Base-by-base conservation (phyloP, 2,888 invertebrate genomes). In the Plagodis pulveraria region DNA sequence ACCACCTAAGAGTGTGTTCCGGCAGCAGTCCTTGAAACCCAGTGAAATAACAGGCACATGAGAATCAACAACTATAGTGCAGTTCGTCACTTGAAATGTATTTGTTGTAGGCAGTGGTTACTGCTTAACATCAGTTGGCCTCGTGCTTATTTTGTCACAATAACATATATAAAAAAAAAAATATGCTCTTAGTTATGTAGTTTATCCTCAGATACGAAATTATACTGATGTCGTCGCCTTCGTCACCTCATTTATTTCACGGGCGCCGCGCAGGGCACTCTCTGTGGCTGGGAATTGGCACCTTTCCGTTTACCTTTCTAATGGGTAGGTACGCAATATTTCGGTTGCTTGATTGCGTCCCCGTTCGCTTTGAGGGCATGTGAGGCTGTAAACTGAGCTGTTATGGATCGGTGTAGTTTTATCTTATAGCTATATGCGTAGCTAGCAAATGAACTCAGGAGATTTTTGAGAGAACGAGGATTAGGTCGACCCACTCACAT, bases 271-370 rank as follows among this genome's bases (percentile, higher is more conserved):
- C 22, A 36, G 36, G 36, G 36, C 36, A 36, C 58, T 56, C 52
- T 11, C n/a, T 2, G 22, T 54, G 50, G 61, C 51, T 64, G 58
- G 43, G 58, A 68, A 62, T 42, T 58, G 58, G 43, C 55, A 43
- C 66, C 69, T 66, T 63, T 66, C 65, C 65, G 66, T 63, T 62
- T 51, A 56, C 65, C 66, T 65, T 66, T 69, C 66, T 69, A 66
- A 66, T 65, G 61, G 64, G 50, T 50, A 56, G 64, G 50, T 50
- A 56, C 56, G 59, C 65, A 63, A 69, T 65, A 69, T 69, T 69
- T 69, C 60, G 68, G 68, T 65, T 65, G 62, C 62, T 63, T 65
- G 63, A 69, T 65, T 63, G 61, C 61, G 51, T 50, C 44, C 62
- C 66, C 63, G 68, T 66, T 66, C 65, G 58, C 61, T 63, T 54